Conservation (phyloP, 1,140 invertebrate species). For the Cyphomyrmex costatus region DNA sequence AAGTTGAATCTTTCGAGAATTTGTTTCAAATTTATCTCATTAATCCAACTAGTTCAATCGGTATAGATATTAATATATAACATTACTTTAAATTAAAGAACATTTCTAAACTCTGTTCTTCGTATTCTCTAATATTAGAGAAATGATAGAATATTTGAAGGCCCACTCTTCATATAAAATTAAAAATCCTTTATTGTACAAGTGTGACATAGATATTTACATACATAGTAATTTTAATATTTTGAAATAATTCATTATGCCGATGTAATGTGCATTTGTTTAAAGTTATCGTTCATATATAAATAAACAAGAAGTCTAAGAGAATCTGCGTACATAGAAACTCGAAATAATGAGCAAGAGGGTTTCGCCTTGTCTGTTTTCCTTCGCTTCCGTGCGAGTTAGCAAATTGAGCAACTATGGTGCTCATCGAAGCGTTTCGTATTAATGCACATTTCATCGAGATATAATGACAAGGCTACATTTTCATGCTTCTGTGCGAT, state of each 20-base stretch:
- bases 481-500: conserved; percentile 59
- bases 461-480: conserved; percentile 55
- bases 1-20: neutral
- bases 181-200: neutral
- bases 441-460: conserved; percentile 51
- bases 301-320: conserved; percentile 37
- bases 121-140: neutral
- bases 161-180: neutral
- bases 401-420: conserved; percentile 52
- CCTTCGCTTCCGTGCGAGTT: conserved; percentile 47
- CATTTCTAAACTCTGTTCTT: neutral
- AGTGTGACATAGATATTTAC: neutral
- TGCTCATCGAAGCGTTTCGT: conserved; percentile 56
- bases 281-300: conserved; percentile 5
- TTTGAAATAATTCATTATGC: neutral
- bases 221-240: conserved; percentile 13
- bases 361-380: conserved; percentile 43
- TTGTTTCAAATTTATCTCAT: neutral
- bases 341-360: conserved; percentile 44
- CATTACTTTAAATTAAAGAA: neutral
- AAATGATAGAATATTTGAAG: neutral
- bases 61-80: neutral
- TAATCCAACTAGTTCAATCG: neutral
- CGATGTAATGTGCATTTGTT: neutral
- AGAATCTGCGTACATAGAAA: conserved; percentile 15